A percentile compares a stretch with the other conserved stretches of the same genome.
Conservation (phyloP, 30 jellyfish, hydroid and myxozoan species). For the Chrysaora quinquecirrha region DNA sequence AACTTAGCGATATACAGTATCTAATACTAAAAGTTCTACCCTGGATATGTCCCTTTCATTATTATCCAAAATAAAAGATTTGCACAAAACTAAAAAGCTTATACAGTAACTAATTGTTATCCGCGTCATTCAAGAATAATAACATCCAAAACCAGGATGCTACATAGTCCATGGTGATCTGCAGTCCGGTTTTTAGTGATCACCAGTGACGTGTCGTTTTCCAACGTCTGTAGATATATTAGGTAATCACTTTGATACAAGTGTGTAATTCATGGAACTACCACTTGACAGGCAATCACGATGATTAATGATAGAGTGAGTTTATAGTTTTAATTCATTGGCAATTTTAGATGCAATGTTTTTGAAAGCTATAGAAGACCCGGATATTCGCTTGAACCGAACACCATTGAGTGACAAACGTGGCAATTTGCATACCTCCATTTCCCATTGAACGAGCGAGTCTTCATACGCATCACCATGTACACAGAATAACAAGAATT, state of each 20-base stretch:
- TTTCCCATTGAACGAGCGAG: constrained; percentile 98
- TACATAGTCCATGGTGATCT: constrained; percentile 5
- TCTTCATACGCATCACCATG: constrained; percentile 98
- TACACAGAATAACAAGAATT: constrained; percentile 91
- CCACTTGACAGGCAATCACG: constrained; percentile 27
- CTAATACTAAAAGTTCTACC: constrained; percentile 69
- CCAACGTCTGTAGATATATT: neutral
- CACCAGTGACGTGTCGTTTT: neutral
- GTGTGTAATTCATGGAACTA: constrained; percentile 37
- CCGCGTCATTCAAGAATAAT: constrained; percentile 37
- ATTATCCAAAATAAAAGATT: constrained; percentile 74
- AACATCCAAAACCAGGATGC: constrained; percentile 28
- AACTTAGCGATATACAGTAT: no score
- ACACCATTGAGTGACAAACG: constrained; percentile 97
- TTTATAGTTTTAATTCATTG: constrained; percentile 86
- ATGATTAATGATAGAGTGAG: constrained; percentile 13
- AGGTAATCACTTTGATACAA: neutral
- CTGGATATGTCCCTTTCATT: constrained; percentile 66
- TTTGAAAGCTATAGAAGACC: constrained; percentile 98
- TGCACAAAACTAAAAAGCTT: constrained; percentile 65
- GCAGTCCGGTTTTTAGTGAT: constrained; percentile 11
- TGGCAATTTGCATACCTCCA: constrained; percentile 99
- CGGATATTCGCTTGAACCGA: constrained; percentile 98
- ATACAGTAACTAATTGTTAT: constrained; percentile 58
- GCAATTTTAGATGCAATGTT: constrained; percentile 99